Percentiles rank a stretch among this genome's conserved stretches.
Conservation (phyloP, 1,140 invertebrate genomes). For the Pteromalus puparum region DNA sequence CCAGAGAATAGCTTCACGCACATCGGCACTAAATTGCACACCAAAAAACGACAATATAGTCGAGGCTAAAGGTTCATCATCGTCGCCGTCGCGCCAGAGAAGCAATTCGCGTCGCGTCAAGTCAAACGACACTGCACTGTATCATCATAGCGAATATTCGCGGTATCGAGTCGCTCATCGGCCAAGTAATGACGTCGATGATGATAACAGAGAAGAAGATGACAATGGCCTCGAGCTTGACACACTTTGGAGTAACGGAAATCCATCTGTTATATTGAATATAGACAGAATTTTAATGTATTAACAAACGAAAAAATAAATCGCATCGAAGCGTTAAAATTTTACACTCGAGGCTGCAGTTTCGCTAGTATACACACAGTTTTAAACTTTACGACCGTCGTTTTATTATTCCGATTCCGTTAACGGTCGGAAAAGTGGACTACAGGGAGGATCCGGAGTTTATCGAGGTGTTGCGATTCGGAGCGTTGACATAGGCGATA, state of each 20-base stretch:
- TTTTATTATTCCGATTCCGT: constrained; percentile 56
- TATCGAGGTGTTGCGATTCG: not conserved
- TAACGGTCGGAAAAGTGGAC: not conserved
- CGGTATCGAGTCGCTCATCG: no score
- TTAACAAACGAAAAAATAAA: not conserved
- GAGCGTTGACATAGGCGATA: not conserved
- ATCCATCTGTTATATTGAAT: not conserved
- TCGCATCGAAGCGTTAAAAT: no score
- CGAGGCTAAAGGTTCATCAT: not conserved
- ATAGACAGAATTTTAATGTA: no score
- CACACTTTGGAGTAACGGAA: not conserved
- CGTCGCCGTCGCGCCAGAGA: not conserved
- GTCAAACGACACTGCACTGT: no score
- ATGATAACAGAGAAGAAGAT: not conserved
- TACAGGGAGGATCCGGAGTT: not conserved
- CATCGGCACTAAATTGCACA: not conserved
- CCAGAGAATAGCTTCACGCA: not conserved
- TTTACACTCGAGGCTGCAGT: no score
- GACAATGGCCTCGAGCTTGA: not conserved
- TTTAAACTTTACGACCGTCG: constrained; percentile 15
- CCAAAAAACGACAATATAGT: not conserved
- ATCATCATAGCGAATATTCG: no score
- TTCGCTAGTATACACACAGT: not conserved
- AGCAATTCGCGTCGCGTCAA: not conserved
- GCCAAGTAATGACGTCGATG: not conserved